Evolutionary conservation across 2,113 vertebrate species (phyloP).

Genomic region (Hucho hucho): DNA sequence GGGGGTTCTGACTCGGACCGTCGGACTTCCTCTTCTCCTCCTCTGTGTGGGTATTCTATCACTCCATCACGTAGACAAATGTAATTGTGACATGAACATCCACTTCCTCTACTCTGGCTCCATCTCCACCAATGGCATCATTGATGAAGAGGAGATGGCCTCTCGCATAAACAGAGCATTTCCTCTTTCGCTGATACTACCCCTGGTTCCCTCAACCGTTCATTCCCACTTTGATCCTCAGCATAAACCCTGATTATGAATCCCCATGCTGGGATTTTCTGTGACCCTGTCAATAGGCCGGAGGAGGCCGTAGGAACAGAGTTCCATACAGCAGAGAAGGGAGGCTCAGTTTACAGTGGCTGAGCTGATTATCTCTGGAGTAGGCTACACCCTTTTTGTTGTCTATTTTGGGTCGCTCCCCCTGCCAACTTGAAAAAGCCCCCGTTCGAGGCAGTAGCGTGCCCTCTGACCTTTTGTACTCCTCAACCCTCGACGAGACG

Average conservation of each 20-base stretch:
- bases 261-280: not conserved
- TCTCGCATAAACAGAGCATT: constrained; percentile 54
- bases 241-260: not conserved
- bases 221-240: not conserved
- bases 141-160: constrained; percentile 45
- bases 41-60: constrained; percentile 36
- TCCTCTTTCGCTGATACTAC: constrained; percentile 40
- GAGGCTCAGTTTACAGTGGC: too few relatives aligned
- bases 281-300: too few relatives aligned
- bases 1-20: not conserved
- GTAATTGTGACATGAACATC: constrained; percentile 57
- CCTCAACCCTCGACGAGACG: not conserved
- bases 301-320: too few relatives aligned
- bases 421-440: constrained; percentile 27
- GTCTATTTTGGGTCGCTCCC: too few relatives aligned
- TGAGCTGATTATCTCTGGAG: too few relatives aligned
- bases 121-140: constrained; percentile 45
- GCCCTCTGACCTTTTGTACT: constrained; percentile 39
- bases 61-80: constrained; percentile 59
- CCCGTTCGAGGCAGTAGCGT: constrained; percentile 16
- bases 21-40: constrained; percentile 9
- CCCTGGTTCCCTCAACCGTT: not conserved
- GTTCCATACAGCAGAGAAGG: too few relatives aligned
- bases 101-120: constrained; percentile 52
- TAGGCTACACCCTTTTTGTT: too few relatives aligned